phyloP scores from a whole-genome alignment of 2,113 vertebrate species.

The Ptychochromis oligacanthus region DNA sequence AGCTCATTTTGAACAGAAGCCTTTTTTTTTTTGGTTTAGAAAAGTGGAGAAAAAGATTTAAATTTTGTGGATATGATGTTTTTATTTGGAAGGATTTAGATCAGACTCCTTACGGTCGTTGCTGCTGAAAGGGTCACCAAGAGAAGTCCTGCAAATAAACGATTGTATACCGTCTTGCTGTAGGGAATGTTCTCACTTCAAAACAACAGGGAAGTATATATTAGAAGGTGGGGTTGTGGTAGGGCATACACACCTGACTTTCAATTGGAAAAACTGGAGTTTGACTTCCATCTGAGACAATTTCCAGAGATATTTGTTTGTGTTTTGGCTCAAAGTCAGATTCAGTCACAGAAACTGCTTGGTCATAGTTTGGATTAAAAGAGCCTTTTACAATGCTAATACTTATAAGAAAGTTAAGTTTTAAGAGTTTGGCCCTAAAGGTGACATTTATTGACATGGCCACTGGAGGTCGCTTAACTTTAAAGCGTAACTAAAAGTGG shows the following conservation, averaged over 20 bases:
- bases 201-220: neutral
- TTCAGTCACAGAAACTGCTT: neutral
- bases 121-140: no score
- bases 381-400: neutral
- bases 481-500: neutral
- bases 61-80: neutral
- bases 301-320: accelerated
- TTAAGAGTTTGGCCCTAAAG: neutral
- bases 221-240: neutral
- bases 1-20: neutral
- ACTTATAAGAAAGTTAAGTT: no score
- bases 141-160: no score
- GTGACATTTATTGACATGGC: neutral
- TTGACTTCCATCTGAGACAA: neutral
- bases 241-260: accelerated
- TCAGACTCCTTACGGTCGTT: accelerated
- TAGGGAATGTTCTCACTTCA: neutral
- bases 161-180: neutral
- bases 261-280: neutral
- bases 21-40: neutral
- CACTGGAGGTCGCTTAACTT: neutral
- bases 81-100: neutral
- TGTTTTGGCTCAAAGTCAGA: neutral
- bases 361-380: no score
- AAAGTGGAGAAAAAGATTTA: neutral